A percentile compares a stretch with the other conserved stretches of the same genome.
phyloP scores from a whole-genome alignment of 2,888 invertebrate species.

The Hydrotaea cyrtoneurina region DNA sequence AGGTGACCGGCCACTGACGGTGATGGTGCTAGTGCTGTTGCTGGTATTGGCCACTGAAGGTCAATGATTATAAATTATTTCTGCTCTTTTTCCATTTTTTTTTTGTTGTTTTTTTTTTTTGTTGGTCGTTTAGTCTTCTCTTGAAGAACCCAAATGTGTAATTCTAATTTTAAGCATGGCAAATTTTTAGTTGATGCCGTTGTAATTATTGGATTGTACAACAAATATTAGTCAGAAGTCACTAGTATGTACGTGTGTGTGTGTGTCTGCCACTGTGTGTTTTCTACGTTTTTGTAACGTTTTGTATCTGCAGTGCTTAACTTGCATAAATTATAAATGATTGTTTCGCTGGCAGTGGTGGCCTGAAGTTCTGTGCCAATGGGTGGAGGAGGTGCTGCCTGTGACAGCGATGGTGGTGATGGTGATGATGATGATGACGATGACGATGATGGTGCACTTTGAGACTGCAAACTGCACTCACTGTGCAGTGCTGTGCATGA shows the following conservation, averaged over 20 bases:
- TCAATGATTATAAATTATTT: conserved; percentile 51
- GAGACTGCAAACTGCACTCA: not conserved
- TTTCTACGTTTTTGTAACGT: conserved; percentile 1
- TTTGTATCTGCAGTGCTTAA: conserved; percentile 22
- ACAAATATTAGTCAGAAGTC: not conserved
- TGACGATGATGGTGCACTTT: conserved; percentile 25
- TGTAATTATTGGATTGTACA: conserved; percentile 58
- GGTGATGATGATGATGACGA: not conserved
- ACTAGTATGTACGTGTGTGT: not conserved
- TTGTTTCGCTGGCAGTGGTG: not conserved
- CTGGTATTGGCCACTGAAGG: conserved; percentile 59
- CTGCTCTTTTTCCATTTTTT: not conserved
- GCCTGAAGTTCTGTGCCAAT: not conserved
- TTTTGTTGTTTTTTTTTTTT: conserved; percentile 32
- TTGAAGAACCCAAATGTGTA: conserved; percentile 59
- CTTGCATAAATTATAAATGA: conserved; percentile 64
- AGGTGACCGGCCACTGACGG: not conserved
- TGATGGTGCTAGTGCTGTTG: conserved; percentile 26
- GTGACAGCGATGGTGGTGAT: not conserved
- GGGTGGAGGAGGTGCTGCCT: conserved; percentile 18
- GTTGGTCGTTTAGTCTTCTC: conserved; percentile 28
- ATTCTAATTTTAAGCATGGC: conserved; percentile 60
- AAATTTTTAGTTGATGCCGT: conserved; percentile 52
- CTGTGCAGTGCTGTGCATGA: not conserved
- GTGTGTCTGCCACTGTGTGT: conserved; percentile 3